Conservation (phyloP, 1,140 invertebrate species). For the Aricia agestis region DNA sequence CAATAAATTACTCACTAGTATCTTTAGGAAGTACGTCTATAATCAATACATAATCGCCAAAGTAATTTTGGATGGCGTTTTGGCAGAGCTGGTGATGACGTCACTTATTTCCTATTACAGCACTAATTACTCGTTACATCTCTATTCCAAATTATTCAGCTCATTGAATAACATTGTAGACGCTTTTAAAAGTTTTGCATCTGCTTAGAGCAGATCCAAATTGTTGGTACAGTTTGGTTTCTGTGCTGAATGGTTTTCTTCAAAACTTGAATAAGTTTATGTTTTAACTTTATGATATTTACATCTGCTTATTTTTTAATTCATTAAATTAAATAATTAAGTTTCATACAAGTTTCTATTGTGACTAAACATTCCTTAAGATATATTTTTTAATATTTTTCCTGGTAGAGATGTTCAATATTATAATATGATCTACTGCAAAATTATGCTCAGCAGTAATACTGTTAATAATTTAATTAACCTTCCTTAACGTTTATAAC, state of each 20-base stretch:
- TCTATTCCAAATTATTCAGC: not conserved
- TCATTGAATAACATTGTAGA: not conserved
- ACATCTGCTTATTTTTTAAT: no score
- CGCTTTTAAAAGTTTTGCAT: not conserved
- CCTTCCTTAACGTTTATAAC: not conserved
- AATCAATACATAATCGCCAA: not conserved
- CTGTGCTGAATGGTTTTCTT: not conserved
- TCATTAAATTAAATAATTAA: no score
- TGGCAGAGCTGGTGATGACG: not conserved
- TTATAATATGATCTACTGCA: not conserved
- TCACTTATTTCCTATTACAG: constrained; percentile 2
- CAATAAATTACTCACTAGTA: not conserved
- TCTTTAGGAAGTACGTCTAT: not conserved
- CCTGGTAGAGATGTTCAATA: not conserved
- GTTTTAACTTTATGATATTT: no score
- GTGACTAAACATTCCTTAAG: not conserved
- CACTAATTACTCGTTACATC: not conserved
- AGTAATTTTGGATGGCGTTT: not conserved
- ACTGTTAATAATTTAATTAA: not conserved
- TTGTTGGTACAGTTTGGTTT: not conserved
- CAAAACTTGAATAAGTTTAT: no score
- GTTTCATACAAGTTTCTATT: no score
- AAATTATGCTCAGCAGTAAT: not conserved
- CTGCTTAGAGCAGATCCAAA: not conserved
- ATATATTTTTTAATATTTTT: not conserved